Evolutionary conservation across 1,140 invertebrate species (phyloP), one percentile per base, ranked within the genome.

Genomic region (Leucophenga varia): DNA sequence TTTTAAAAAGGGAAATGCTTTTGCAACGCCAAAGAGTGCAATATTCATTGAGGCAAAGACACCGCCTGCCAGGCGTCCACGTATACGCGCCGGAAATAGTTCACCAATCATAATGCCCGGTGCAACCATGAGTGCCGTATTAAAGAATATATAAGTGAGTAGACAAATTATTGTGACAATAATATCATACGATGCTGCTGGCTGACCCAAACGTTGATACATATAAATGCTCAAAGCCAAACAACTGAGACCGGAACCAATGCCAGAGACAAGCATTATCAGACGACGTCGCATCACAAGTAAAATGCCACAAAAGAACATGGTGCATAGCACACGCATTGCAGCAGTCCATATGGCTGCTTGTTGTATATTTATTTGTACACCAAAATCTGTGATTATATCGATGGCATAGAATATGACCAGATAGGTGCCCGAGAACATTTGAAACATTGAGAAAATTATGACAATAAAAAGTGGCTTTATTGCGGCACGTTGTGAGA

Each of bases 401-500:
- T 87, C 83, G 0, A 88, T 84, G 1, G 85, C 86, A 52, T 88
- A 88, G 68, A 88, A 88, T 37, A 89, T 83, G 22, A 88, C 79
- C 2, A 88, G 76, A 52, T 86, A 89, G 2, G 85, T 87, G 42
- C 87, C 87, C 3, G 85, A 85, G 2, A 86, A 71, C 51, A 86
- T 83, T 64, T 88, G 86, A 31, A 88, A 75, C 42, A 86, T 61
- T 55, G 84, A 86, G 70, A 89, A 88, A 0, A 83, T 65, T 49
- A 85, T 84, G 46, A 88, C 84, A 16, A 89, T 84, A 7, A 86
- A 61, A 18, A 89, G 73, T 0, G 87, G 86, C 57, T 88, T 88
- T 1, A 85, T 55, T 0, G 87, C 82, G n/a, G 81, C 78, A 1
- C 81, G 76, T 49, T 78, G 70, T 2, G 65, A 59, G 35, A 82